These are phyloP conservation scores for Alcedo atthis DNA, from an alignment of 2,797 vertebrate species.

Conservation along the genomic window DNA sequence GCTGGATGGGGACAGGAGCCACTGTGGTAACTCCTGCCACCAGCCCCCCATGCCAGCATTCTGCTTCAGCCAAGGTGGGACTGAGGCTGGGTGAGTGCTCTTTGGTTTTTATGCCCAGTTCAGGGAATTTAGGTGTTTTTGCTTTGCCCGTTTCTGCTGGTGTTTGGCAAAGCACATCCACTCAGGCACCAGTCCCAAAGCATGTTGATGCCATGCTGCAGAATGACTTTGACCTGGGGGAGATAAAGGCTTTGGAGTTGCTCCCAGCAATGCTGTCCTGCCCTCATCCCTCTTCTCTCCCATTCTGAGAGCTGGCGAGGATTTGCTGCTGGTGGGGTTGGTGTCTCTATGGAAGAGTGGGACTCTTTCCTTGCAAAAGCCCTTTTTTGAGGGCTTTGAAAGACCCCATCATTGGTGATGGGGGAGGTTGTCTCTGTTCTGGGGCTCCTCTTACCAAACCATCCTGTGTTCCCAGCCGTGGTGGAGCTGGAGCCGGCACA, in stretches of 20 bases:
- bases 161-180: rapidly evolving
- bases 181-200: rapidly evolving
- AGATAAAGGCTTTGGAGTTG: background rate
- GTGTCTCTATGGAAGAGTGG: background rate
- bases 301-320: rapidly evolving
- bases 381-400: background rate
- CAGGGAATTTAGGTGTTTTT: background rate
- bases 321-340: rapidly evolving
- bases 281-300: background rate
- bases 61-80: background rate
- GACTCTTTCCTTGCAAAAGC: background rate
- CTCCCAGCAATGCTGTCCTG: background rate
- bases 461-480: rapidly evolving
- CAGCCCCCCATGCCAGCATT: rapidly evolving
- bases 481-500: background rate
- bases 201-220: rapidly evolving
- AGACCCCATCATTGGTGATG: rapidly evolving
- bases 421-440: background rate
- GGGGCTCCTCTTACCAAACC: background rate
- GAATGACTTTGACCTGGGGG: background rate
- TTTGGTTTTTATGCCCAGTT: background rate
- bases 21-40: background rate
- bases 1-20: background rate
- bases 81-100: background rate
- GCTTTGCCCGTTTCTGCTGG: background rate